Evolutionary conservation across 2,888 invertebrate species (phyloP).

Genomic region (Carabus problematicus): DNA sequence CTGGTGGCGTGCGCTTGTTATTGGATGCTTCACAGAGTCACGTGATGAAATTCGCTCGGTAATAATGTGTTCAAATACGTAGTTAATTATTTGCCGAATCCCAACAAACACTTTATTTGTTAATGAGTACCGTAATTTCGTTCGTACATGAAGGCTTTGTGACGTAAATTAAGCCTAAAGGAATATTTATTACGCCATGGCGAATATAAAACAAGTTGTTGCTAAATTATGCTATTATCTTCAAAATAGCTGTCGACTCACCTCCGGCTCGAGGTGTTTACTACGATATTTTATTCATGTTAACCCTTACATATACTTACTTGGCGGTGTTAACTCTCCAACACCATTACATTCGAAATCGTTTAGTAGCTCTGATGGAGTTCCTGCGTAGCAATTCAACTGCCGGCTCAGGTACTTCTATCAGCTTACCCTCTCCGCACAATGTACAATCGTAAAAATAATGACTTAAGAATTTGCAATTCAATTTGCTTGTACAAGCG

Average conservation of each 20-base stretch:
- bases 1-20: no score
- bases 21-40: no score
- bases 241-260: constrained; percentile 14
- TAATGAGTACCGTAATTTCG: constrained; percentile 32
- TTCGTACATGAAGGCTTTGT: constrained; percentile 20
- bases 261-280: constrained; percentile 3
- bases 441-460: no score
- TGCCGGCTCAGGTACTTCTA: no score
- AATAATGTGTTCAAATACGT: constrained; percentile 1
- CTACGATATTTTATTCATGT: constrained; percentile 11
- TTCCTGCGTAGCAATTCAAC: no score
- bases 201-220: constrained; percentile 12
- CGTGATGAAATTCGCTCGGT: no score
- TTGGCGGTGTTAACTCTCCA: no score
- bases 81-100: constrained; percentile 34
- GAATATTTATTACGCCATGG: constrained; percentile 25
- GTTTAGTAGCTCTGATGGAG: no score
- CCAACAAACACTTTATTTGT: constrained; percentile 18
- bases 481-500: no score
- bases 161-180: constrained; percentile 27
- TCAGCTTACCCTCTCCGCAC: no score
- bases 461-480: no score
- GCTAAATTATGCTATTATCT: constrained; percentile 22
- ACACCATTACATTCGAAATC: no score
- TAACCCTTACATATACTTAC: not conserved